Base-by-base conservation (phyloP, 2,113 vertebrate genomes). In the Phrynosoma blainvillii region DNA sequence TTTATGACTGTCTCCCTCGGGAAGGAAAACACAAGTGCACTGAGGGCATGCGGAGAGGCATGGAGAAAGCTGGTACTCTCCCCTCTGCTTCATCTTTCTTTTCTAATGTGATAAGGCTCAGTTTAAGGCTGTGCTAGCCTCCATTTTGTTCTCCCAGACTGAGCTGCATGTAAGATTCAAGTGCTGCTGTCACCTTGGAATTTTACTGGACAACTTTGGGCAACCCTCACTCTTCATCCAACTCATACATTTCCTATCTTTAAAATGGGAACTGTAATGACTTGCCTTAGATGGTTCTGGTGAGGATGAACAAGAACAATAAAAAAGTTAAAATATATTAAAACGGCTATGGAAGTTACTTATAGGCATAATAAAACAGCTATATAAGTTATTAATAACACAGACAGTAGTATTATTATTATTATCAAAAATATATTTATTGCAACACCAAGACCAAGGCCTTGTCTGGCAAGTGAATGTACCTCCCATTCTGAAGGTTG, bases 391-490 rank as follows among this genome's bases (percentile, higher is more conserved):
- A 65, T 8, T 10, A 62, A 81, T 9, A 18, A 12, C 52, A 66
- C 13, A 74, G 16, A 82, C 42, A 14, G 3, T 21, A 12, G 4
- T 47, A 36, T 56, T 30, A 71, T 36, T 30, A 71, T 36, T 25
- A 2, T 83, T 82, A 25, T n/a, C 18, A 36, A 74, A 62, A 80
- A 87, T 27, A 54, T 36, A 56, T 87, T 87, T 84, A 88, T 84
- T 88, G 73, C 74, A 40, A 18, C 14, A 30, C 30, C 40, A 80
- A 81, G 36, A 23, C 23, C 27, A n/a, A 25, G 79, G 30, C 3
- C 21, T 65, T 18, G 5, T 78, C 56, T 66, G 18, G 42, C 36
- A 36, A 25, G 42, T n/a, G 52, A 74, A 42, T 32, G 62, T 21
- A 4, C n/a, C 14, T 11, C 42, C 23, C 11, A 2, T 42, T 88